Base-by-base conservation (phyloP, 2,888 invertebrate species). In the Aquatica leii region DNA sequence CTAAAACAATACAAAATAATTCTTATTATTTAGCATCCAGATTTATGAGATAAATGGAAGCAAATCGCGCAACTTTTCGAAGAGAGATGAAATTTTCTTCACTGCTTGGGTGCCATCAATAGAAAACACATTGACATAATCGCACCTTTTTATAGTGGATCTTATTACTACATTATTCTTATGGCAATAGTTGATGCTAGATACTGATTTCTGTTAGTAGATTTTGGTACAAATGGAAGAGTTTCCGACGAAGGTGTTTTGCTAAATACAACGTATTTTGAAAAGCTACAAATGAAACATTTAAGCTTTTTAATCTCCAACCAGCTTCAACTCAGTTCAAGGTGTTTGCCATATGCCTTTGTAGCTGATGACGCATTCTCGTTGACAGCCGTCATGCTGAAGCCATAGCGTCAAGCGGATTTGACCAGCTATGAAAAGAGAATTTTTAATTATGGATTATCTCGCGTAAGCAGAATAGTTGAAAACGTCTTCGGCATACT, bases 401-500 rank as follows among this genome's bases (percentile, higher is more conserved):
- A 43, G 9, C 43, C 43, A 43, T 43, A 12, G 3, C 43, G 43
- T 3, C 43, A 43, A 15, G 15, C 43, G 14, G 15, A 43, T 43
- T 43, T 43, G 43, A 14, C 11, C 14, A 12, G 12, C 11, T 15
- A 43, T 14, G 43, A 43, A 43, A 11, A 14, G 4, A 43, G 14
- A 43, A 9, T 43, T 12, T 43, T 43, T 43, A 43, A 14, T 15
- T 56, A 43, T 43, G 4, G 43, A 43, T 43, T 43, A 14, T 43
- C 17, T 43, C 4, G 43, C 11, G 43, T 15, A 14, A 37, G n/a
- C 2, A 11, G 11, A 37, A 37, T 64, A 43, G 14, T 43, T 11
- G 9, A 15, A 49, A 67, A 61, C 57, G 46, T 65, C 41, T 71
- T 73, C 59, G 70, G 71, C 9, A 68, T 71, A 57, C 61, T 73